A percentile compares a stretch with the other conserved stretches of the same genome.
phyloP scores from a whole-genome alignment of 1,140 invertebrate species.

The Drosophila persimilis region DNA sequence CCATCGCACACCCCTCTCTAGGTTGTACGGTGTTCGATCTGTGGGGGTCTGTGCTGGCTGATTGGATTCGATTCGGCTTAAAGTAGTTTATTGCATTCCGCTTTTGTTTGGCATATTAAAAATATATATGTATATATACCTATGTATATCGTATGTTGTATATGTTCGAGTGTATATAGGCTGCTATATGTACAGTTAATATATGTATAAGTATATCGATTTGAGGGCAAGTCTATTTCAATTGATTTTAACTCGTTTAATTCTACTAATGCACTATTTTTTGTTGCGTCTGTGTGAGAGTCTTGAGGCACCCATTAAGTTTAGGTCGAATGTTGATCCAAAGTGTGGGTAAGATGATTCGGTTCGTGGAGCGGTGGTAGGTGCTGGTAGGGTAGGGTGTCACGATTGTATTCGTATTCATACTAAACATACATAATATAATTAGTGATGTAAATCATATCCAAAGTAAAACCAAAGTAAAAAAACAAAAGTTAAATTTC shows the following conservation, averaged over 20 bases:
- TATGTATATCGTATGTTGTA: conserved; percentile 43
- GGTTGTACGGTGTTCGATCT: too few species aligned
- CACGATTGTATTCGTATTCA: too few species aligned
- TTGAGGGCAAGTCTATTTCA: conserved; percentile 65
- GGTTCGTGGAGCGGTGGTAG: not conserved
- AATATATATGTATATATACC: conserved; percentile 64
- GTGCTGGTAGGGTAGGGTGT: not conserved
- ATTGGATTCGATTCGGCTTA: conserved; percentile 43
- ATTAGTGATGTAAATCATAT: conserved; percentile 16
- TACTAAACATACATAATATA: too few species aligned
- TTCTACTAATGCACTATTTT: conserved; percentile 75
- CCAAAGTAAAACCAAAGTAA: conserved; percentile 27
- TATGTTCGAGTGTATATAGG: conserved; percentile 17
- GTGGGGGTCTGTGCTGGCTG: conserved; percentile 2
- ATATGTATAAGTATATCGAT: conserved; percentile 48
- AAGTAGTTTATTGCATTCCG: conserved; percentile 61
- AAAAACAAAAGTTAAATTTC: conserved; percentile 33
- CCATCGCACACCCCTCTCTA: not conserved
- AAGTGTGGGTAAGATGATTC: too few species aligned
- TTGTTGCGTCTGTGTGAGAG: conserved; percentile 67
- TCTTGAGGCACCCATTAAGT: conserved; percentile 58
- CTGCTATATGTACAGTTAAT: conserved; percentile 44
- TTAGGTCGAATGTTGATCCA: conserved; percentile 19
- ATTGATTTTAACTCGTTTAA: conserved; percentile 74
- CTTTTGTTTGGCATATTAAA: conserved; percentile 71